Evolutionary conservation across 2,113 vertebrate genomes (phyloP).

Genomic region (Solenodon paradoxus): DNA sequence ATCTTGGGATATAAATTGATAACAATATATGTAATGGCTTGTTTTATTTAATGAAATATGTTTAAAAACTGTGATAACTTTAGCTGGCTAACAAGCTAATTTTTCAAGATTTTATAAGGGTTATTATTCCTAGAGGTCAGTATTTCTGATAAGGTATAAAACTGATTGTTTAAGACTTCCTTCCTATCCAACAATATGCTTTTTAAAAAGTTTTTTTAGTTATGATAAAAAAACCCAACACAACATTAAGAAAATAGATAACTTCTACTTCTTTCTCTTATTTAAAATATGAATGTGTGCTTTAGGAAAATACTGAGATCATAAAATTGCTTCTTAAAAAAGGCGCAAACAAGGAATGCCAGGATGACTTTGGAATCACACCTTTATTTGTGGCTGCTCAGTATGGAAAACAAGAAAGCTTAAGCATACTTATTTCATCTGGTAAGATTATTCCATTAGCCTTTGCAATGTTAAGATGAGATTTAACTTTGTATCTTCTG

Average conservation of each 20-base stretch:
- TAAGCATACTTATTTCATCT: slow-evolving; percentile 81
- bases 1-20: slow-evolving; percentile 64
- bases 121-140: slow-evolving; percentile 45
- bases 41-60: slow-evolving; percentile 44
- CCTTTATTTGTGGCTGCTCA: slow-evolving; percentile 89
- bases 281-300: slow-evolving; percentile 59
- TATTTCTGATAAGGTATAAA: slow-evolving; percentile 42
- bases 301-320: slow-evolving; percentile 87
- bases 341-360: slow-evolving; percentile 79
- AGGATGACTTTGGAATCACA: slow-evolving; percentile 88
- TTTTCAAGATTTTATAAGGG: background rate
- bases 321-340: slow-evolving; percentile 80
- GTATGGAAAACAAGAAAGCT: slow-evolving; percentile 87
- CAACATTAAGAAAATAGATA: background rate
- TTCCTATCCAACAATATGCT: background rate
- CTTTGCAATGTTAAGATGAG: background rate
- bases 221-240: background rate
- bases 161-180: background rate
- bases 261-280: slow-evolving; percentile 31
- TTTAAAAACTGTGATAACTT: slow-evolving; percentile 32
- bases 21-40: slow-evolving; percentile 17
- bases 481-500: slow-evolving; percentile 28
- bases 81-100: slow-evolving; percentile 26
- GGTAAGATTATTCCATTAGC: slow-evolving; percentile 72
- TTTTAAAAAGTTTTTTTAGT: slow-evolving; percentile 17